These are phyloP conservation scores for Synergus umbraculus DNA, from an alignment of 2,888 invertebrate species.

Conservation along the genomic window DNA sequence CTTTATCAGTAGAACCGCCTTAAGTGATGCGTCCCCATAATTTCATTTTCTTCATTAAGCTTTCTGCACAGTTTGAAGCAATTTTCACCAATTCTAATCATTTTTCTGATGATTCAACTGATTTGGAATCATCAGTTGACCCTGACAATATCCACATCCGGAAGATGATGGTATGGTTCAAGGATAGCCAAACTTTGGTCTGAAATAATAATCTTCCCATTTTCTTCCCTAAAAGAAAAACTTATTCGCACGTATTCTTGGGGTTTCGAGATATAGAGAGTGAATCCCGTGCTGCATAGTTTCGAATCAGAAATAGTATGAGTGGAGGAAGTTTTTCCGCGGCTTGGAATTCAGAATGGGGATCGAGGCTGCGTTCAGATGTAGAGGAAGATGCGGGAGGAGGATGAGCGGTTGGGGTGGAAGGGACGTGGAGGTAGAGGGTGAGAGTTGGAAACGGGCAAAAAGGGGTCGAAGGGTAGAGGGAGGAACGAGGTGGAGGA, in stretches of 20 bases:
- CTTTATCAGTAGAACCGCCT: neutral
- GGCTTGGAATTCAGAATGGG: constrained; percentile 42
- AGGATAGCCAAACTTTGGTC: constrained; percentile 3
- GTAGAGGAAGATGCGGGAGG: constrained; percentile 27
- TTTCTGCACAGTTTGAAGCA: no score
- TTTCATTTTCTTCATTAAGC: no score
- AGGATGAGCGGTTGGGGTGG: constrained; percentile 37
- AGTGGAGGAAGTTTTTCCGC: constrained; percentile 34
- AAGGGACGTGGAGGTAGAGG: constrained; percentile 44
- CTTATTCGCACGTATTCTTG: constrained; percentile 33
- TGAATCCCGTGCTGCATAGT: constrained; percentile 20
- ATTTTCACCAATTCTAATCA: no score
- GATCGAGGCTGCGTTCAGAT: constrained; percentile 34
- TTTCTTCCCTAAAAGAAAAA: neutral
- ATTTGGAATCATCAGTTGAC: neutral
- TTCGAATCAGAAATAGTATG: constrained; percentile 11
- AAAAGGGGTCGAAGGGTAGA: constrained; percentile 55
- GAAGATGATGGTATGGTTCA: neutral
- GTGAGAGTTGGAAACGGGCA: constrained; percentile 46
- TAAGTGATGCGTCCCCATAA: neutral
- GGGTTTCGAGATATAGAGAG: constrained; percentile 28
- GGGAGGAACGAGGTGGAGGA: constrained; percentile 67
- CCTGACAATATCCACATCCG: neutral
- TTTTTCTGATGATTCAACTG: no score
- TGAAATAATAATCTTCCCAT: constrained; percentile 26